Conservation (phyloP, 2,797 vertebrate species). For the Saxicola maurus region DNA sequence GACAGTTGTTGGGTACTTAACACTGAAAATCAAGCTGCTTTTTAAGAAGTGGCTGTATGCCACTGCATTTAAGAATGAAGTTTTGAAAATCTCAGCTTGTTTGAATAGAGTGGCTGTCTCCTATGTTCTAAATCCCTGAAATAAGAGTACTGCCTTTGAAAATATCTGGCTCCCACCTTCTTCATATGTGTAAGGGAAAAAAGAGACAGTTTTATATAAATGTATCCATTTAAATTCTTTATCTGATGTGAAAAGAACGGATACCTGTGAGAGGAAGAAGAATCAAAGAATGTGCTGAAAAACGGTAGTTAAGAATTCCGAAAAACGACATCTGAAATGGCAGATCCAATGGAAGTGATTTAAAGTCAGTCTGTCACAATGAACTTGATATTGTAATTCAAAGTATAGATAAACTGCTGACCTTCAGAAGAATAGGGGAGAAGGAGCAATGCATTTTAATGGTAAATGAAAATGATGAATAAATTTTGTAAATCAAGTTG, state of each 20-base stretch:
- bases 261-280: neutral
- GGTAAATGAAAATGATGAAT: neutral
- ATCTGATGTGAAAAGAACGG: neutral
- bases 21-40: neutral
- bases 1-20: neutral
- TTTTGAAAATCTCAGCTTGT: neutral
- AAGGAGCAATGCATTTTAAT: neutral
- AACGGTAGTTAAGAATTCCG: neutral
- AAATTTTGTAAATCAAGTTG: neutral
- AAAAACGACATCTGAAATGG: neutral
- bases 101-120: neutral
- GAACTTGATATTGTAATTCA: neutral
- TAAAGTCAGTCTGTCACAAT: neutral
- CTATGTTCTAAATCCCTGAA: neutral
- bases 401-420: neutral
- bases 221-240: neutral
- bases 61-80: neutral
- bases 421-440: neutral
- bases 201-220: neutral
- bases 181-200: neutral
- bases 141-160: neutral
- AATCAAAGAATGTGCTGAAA: neutral
- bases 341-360: neutral
- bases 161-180: neutral
- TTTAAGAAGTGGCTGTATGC: neutral